Evolutionary conservation across 2,888 invertebrate species (phyloP), one percentile per base, ranked within the genome.

Genomic region (Oxycera nigricornis): DNA sequence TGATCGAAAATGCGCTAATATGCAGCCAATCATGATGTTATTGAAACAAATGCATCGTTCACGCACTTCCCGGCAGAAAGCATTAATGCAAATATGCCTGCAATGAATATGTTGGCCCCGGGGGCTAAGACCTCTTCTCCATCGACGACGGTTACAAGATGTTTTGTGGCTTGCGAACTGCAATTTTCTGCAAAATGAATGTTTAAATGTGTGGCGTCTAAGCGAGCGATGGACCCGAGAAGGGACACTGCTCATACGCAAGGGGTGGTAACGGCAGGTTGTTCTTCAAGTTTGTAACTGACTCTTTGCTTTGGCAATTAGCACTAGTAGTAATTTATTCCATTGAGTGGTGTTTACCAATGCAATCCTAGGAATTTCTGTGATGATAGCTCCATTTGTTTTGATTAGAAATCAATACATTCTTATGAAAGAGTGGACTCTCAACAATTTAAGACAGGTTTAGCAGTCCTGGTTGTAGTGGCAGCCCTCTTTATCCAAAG

Each of bases 1-100:
- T 52, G 70, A 70, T 70, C 70, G 70, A 70, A 70, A 70, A 70
- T 70, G 70, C 70, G 70, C 70, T 70, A 70, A 70, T 70, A 70
- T 52, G 52, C 55, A 70, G 70, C 70, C 70, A 70, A 70, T 70
- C 70, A 70, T 70, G 28, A 70, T 52, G 70, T 52, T 70, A 52
- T 70, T 70, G 52, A 70, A 52, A 70, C 70, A 70, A 70, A 55
- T 70, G 70, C 52, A 52, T 55, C 31, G 55, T 70, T 70, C 70
- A 70, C 70, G 70, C 70, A 70, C 70, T 70, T 41, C 30, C 24
- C 39, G 39, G 65, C 22, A 65, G 65, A 39, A 65, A 46, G 55
- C 70, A 52, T 70, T 70, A 70, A 52, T 70, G 70, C 70, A 70
- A 70, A 70, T 70, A 70, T 70, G 70, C 70, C 70, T 70, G 70